Conservation (phyloP, 2,797 vertebrate genomes). For the Danio jaintianensis region DNA sequence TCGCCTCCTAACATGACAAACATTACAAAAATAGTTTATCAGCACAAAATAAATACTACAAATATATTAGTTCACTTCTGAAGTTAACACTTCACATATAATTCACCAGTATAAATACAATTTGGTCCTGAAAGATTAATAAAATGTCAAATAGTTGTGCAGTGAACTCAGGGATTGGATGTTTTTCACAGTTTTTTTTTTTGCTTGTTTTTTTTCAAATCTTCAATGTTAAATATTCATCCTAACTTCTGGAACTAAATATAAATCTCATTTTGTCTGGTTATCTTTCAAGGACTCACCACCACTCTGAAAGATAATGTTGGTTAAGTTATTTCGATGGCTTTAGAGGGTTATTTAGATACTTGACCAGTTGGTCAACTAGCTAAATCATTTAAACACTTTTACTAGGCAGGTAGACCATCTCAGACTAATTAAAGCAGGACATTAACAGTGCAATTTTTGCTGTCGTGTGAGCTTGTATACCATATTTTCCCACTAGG, state of each 20-base stretch:
- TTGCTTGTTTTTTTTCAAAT: no score
- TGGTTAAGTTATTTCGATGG: background rate
- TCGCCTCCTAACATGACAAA: background rate
- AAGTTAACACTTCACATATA: conserved; percentile 33
- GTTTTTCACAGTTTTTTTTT: conserved; percentile 32
- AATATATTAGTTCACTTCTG: conserved; percentile 58
- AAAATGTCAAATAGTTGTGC: conserved; percentile 1
- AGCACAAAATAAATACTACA: conserved; percentile 61
- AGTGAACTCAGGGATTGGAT: background rate
- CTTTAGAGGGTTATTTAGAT: background rate
- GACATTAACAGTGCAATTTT: no score
- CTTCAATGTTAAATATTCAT: no score
- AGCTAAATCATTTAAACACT: background rate
- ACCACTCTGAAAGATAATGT: no score
- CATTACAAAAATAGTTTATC: conserved; percentile 48
- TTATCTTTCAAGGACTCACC: no score
- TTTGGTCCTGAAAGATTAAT: conserved; percentile 49
- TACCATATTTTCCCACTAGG: no score
- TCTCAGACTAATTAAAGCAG: background rate
- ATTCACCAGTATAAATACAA: conserved; percentile 52
- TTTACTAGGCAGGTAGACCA: background rate
- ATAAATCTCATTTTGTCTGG: no score
- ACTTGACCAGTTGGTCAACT: background rate
- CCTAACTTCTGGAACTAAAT: background rate
- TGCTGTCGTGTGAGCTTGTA: no score